These are phyloP conservation scores for Sapajus apella DNA, from an alignment of 2,113 vertebrate species.

Conservation along the genomic window DNA sequence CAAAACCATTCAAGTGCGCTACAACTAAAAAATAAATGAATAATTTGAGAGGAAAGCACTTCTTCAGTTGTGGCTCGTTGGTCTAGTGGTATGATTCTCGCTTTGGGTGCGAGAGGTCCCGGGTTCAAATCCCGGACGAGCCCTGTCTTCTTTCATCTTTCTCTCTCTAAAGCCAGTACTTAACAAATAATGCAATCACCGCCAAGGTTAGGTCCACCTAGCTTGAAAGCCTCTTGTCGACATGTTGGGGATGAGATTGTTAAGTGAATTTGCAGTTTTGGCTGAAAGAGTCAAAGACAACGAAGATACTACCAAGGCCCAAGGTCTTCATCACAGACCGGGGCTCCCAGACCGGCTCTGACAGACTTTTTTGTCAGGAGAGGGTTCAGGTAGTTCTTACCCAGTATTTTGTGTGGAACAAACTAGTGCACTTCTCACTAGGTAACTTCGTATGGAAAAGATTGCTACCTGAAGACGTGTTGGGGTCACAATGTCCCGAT, in stretches of 20 bases:
- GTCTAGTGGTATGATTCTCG: constrained; percentile 84
- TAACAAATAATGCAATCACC: not conserved
- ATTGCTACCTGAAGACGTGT: not conserved
- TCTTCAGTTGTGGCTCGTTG: not conserved
- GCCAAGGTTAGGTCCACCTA: not conserved
- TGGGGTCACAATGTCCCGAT: not conserved
- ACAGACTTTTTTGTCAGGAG: no score
- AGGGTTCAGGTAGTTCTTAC: no score
- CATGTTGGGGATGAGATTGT: not conserved
- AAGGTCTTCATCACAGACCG: not conserved
- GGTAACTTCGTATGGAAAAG: not conserved
- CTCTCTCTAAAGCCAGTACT: no score
- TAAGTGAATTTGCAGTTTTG: not conserved
- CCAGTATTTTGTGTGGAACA: not conserved
- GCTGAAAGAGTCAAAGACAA: not conserved
- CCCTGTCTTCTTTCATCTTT: not conserved
- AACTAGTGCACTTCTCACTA: not conserved
- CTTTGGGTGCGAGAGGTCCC: constrained; percentile 83
- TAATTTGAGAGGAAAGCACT: accelerated
- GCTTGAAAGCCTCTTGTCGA: not conserved
- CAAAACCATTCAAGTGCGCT: not conserved
- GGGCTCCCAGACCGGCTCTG: accelerated
- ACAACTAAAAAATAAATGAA: not conserved
- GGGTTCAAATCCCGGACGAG: constrained; percentile 84
- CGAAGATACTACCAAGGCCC: not conserved